A percentile compares a stretch with the other conserved stretches of the same genome.
These are phyloP conservation scores for Oncorhynchus tshawytscha DNA, from an alignment of 2,113 vertebrate genomes.

Conservation along the genomic window DNA sequence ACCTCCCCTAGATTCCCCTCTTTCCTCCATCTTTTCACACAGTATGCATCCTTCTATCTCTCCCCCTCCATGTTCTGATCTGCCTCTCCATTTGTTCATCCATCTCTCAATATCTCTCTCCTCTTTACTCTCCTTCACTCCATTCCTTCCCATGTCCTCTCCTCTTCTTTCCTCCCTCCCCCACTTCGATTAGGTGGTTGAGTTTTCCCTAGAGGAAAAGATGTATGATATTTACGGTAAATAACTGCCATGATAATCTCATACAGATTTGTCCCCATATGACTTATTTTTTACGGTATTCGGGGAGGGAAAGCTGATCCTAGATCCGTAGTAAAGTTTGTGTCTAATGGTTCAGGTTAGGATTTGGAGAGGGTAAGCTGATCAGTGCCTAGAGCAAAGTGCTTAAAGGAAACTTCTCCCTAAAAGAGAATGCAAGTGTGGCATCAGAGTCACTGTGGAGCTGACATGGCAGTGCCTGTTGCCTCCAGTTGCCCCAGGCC, in stretches of 20 bases:
- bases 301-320: no score
- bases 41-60: not conserved
- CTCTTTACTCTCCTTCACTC: no score
- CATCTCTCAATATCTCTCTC: not conserved
- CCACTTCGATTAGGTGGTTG: no score
- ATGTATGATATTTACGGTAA: no score
- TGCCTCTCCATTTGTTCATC: not conserved
- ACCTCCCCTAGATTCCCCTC: not conserved
- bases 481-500: constrained; percentile 56
- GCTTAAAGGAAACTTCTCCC: no score
- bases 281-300: no score
- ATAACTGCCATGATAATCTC: constrained; percentile 1
- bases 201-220: no score
- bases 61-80: not conserved
- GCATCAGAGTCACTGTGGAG: constrained; percentile 34
- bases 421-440: not conserved
- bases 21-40: not conserved
- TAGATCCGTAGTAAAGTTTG: no score
- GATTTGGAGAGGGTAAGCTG: no score
- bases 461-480: constrained; percentile 36
- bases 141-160: not conserved
- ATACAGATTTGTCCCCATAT: not conserved
- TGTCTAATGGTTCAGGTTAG: no score
- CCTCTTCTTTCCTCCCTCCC: not conserved
- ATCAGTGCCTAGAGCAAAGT: no score